Base-by-base conservation (phyloP, 2,888 invertebrate species). In the Ormyrus nitidulus region DNA sequence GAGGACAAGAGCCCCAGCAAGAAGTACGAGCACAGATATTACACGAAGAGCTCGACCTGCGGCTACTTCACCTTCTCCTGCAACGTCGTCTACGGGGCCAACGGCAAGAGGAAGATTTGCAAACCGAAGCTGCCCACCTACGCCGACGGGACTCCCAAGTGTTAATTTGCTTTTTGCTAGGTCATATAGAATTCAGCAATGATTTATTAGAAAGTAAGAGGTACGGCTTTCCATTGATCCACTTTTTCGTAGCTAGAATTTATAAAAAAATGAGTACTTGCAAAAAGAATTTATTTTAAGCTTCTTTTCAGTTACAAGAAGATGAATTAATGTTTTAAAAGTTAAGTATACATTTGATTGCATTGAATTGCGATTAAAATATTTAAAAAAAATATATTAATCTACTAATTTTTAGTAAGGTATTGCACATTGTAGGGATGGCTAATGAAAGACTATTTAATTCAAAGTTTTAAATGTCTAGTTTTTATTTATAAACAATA, bases 21-120 rank as follows among this genome's bases (percentile, higher is more conserved):
- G 91, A 87, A 91, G 51, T 88, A 91, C 56, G 93, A 93, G 79
- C 94, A 95, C 81, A 94, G 95, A 87, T 96, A 96, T 90, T 96
- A 95, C 86, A 96, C 96, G 0, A 96, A 96, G 90, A 95, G 96
- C 8, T 96, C 96, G 2, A 96, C 95, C 1, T 97, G 96, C 88
- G 96, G 96, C 8, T 96, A 96, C 87, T 96, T 96, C 84, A 96
- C 96, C 1, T 96, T 96, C 89, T 95, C 95, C 0, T 96, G 96
- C 87, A 95, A 96, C 70, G 94, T 95, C 87, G 95, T 95, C 0
- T 94, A 95, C 85, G 94, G 95, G 10, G 93, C 94, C 0, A 95
- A 95, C 87, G 95, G 95, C 11, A 93, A 94, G 84, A 95, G 95
- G 84, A 96, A 95, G 90, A 94, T 96, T 77, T 97, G 96, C 88